Evolutionary conservation across 2,113 vertebrate genomes (phyloP).

Genomic region (Limnothrissa miodon): DNA sequence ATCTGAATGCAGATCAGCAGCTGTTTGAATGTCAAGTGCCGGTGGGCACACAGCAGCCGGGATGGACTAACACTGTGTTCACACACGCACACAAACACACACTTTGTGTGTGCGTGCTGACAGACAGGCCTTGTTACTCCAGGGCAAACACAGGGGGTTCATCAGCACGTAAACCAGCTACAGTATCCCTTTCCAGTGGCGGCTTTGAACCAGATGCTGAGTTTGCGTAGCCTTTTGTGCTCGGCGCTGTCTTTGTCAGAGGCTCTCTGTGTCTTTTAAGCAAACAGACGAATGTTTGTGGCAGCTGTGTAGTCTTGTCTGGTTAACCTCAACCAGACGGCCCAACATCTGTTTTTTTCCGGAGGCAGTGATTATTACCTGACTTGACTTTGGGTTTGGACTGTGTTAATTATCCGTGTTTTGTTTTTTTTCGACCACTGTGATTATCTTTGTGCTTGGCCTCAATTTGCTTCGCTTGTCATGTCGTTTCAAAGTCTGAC

Average conservation of each 20-base stretch:
- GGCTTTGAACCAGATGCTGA: slow-evolving; percentile 15
- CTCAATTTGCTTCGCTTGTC: not conserved
- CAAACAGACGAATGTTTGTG: slow-evolving; percentile 40
- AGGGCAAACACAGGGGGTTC: not conserved
- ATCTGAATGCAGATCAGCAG: not conserved
- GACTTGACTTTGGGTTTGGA: not conserved
- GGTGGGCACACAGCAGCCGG: not conserved
- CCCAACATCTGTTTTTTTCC: slow-evolving; percentile 36
- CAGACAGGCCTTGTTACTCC: not conserved
- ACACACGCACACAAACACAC: slow-evolving; percentile 3
- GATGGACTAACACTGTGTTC: not conserved
- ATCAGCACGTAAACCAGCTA: not conserved
- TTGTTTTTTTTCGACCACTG: not conserved
- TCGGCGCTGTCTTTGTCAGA: slow-evolving; percentile 7
- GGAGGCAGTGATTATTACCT: slow-evolving; percentile 40
- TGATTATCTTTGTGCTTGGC: not conserved
- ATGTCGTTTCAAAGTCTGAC: slow-evolving; percentile 1
- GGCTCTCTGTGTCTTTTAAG: slow-evolving; percentile 10
- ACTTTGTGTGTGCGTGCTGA: not conserved
- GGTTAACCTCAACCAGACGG: slow-evolving; percentile 60
- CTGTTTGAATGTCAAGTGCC: not conserved
- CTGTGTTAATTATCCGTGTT: slow-evolving; percentile 1
- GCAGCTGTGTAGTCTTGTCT: slow-evolving; percentile 43
- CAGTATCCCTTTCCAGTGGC: not conserved
- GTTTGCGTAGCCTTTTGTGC: slow-evolving; percentile 14